These are phyloP conservation scores for Sebastes trivittatus DNA, from an alignment of 2,797 vertebrate genomes.

Conservation along the genomic window DNA sequence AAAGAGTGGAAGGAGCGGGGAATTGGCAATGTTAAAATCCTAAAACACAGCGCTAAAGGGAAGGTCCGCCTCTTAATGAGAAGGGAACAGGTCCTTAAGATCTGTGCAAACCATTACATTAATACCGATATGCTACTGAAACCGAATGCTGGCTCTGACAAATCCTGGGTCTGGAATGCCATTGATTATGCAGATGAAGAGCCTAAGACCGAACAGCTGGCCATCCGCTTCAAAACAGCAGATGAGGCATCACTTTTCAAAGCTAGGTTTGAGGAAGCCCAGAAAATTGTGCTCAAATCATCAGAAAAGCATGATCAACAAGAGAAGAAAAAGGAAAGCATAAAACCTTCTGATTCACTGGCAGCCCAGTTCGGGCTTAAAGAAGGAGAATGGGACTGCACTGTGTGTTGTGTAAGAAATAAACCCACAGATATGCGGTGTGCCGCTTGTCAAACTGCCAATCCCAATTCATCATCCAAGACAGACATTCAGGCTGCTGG, in stretches of 20 bases:
- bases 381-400: slow-evolving; percentile 89
- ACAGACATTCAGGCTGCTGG: slow-evolving; percentile 39
- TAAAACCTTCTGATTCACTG: slow-evolving; percentile 37
- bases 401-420: slow-evolving; percentile 86
- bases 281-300: slow-evolving; percentile 78
- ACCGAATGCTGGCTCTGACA: slow-evolving; percentile 93
- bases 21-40: slow-evolving; percentile 94
- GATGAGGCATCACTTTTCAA: slow-evolving; percentile 95
- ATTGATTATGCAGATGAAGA: slow-evolving; percentile 96
- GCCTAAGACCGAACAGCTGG: slow-evolving; percentile 93
- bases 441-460: slow-evolving; percentile 81
- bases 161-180: slow-evolving; percentile 97
- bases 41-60: slow-evolving; percentile 91
- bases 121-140: slow-evolving; percentile 92
- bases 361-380: slow-evolving; percentile 85
- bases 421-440: slow-evolving; percentile 77
- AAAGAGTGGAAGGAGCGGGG: slow-evolving; percentile 99
- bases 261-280: slow-evolving; percentile 92
- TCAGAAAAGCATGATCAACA: slow-evolving; percentile 56
- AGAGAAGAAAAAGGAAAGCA: slow-evolving; percentile 66
- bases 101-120: slow-evolving; percentile 99
- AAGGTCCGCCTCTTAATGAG: slow-evolving; percentile 97
- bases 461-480: slow-evolving; percentile 77
- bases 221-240: slow-evolving; percentile 95
- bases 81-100: slow-evolving; percentile 96